Conservation (phyloP, 2,888 invertebrate genomes). For the Hypsopygia costalis region DNA sequence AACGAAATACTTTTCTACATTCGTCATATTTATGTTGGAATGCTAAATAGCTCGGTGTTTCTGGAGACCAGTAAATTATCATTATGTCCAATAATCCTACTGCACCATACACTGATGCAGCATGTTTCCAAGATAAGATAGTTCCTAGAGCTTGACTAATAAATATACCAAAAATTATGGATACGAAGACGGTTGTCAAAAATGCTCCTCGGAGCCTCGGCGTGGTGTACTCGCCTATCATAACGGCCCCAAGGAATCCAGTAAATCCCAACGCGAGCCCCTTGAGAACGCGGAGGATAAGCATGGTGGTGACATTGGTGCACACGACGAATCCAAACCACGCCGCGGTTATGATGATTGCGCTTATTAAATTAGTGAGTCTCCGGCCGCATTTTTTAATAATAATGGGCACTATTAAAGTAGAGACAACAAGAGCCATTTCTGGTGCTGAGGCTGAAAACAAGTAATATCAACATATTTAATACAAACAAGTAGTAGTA, state of each 20-base stretch:
- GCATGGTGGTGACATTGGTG: conserved; percentile 33
- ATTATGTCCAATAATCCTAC: conserved; percentile 46
- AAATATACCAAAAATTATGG: conserved; percentile 73
- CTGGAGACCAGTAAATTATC: conserved; percentile 43
- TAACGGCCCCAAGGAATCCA: conserved; percentile 45
- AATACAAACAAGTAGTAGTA: no score
- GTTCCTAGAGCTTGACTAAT: conserved; percentile 75
- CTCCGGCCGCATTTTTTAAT: conserved; percentile 68
- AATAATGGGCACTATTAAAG: conserved; percentile 23
- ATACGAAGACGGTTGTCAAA: conserved; percentile 67
- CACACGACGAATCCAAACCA: conserved; percentile 56
- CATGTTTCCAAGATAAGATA: conserved; percentile 62
- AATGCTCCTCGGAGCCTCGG: conserved; percentile 74
- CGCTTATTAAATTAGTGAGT: conserved; percentile 48
- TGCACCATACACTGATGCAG: conserved; percentile 51
- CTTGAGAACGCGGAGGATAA: conserved; percentile 20
- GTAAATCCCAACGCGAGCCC: conserved; percentile 58
- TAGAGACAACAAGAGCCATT: conserved; percentile 18
- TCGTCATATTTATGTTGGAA: conserved; percentile 58
- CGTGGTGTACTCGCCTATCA: conserved; percentile 59
- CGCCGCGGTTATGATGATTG: conserved; percentile 55
- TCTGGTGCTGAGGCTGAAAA: conserved; percentile 23
- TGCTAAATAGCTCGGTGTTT: conserved; percentile 80
- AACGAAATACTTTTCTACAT: conserved; percentile 65
- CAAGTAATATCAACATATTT: not conserved